phyloP scores from a whole-genome alignment of 2,888 invertebrate genomes.

The Sturmia bella region DNA sequence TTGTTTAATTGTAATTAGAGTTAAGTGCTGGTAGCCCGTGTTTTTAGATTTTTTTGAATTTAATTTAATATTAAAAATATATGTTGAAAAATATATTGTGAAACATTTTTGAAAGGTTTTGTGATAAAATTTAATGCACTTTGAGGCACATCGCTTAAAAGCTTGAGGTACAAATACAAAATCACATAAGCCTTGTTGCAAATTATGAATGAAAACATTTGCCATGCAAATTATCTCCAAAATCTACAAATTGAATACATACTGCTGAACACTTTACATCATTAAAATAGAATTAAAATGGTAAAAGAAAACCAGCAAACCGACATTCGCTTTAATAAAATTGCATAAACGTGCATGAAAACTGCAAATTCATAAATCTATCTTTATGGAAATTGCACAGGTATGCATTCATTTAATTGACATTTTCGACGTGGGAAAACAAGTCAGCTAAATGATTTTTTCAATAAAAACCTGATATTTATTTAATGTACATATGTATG shows the following conservation, averaged over 20 bases:
- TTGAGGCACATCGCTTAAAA: too few relatives aligned
- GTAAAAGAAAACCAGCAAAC: not conserved
- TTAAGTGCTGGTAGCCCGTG: too few relatives aligned
- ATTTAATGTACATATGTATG: slow-evolving; percentile 30
- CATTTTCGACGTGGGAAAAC: slow-evolving; percentile 69
- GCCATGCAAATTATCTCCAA: slow-evolving; percentile 6
- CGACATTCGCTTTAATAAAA: not conserved
- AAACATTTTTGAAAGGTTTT: too few relatives aligned
- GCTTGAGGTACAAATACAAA: not conserved
- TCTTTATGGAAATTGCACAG: slow-evolving; percentile 66
- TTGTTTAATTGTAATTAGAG: too few relatives aligned
- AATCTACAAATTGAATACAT: slow-evolving; percentile 11
- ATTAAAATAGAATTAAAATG: not conserved
- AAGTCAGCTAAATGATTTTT: slow-evolving; percentile 63
- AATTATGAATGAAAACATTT: not conserved
- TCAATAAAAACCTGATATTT: slow-evolving; percentile 57
- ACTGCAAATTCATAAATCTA: slow-evolving; percentile 59
- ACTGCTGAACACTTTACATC: not conserved
- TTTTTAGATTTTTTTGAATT: too few relatives aligned
- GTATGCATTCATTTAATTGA: slow-evolving; percentile 66
- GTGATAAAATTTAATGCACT: too few relatives aligned
- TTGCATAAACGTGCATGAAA: slow-evolving; percentile 1
- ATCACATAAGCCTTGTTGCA: not conserved
- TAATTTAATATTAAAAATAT: too few relatives aligned
- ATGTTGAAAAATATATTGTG: too few relatives aligned